Evolutionary conservation across 2,113 vertebrate genomes (phyloP).

Genomic region (Calypte anna): DNA sequence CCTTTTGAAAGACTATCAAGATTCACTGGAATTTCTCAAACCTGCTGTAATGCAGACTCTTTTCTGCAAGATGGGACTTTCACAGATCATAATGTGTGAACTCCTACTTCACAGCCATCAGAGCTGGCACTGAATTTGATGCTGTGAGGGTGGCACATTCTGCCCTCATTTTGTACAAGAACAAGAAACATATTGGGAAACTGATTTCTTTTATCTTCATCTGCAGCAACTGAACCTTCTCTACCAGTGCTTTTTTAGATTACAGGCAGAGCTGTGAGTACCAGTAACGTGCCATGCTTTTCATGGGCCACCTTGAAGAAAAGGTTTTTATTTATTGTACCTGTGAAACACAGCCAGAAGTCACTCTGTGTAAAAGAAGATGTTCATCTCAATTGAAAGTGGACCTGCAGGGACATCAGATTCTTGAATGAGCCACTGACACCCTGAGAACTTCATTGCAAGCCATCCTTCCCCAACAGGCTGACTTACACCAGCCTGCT

Average conservation of each 20-base stretch:
- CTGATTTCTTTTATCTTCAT: background rate
- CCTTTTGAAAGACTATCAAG: background rate
- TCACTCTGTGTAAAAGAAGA: background rate
- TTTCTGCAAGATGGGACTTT: background rate
- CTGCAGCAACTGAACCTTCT: background rate
- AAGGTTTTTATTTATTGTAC: background rate
- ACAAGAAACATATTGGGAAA: background rate
- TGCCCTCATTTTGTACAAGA: background rate
- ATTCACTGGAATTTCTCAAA: background rate
- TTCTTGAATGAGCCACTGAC: background rate
- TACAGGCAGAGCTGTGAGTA: background rate
- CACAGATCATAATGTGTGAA: background rate
- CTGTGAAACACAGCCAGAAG: background rate
- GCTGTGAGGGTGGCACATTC: background rate
- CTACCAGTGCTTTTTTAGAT: background rate
- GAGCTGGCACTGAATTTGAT: background rate
- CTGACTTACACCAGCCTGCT: background rate
- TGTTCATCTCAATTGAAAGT: background rate
- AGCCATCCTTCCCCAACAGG: background rate
- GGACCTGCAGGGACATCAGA: background rate
- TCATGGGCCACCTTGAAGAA: background rate
- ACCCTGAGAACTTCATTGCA: background rate
- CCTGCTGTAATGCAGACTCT: background rate
- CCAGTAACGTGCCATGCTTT: rapidly evolving
- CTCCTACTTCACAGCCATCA: background rate